phyloP scores from a whole-genome alignment of 2,888 invertebrate genomes.

The Hydroisotoma schaefferi region DNA sequence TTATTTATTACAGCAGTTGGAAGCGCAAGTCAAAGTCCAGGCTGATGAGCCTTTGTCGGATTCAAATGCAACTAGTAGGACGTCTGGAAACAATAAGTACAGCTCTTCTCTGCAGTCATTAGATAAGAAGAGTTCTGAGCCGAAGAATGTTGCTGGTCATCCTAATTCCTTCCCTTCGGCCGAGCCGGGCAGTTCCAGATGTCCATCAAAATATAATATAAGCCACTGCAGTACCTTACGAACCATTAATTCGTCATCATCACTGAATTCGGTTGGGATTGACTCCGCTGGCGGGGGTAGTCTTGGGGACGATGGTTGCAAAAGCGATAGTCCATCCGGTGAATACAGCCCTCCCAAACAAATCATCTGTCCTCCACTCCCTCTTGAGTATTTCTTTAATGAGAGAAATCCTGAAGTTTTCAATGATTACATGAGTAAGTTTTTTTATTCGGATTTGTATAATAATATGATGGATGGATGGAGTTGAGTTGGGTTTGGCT shows the following conservation, averaged over 20 bases:
- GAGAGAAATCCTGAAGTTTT: neutral
- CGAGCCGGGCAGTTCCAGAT: neutral
- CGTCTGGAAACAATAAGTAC: neutral
- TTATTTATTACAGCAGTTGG: conserved; percentile 18
- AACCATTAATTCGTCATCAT: conserved; percentile 3
- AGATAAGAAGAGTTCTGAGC: neutral
- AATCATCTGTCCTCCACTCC: neutral
- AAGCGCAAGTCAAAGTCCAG: conserved; percentile 28
- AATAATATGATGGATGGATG: too few relatives aligned
- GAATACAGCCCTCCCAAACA: neutral
- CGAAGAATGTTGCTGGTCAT: too few relatives aligned
- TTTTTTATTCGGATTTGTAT: too few relatives aligned
- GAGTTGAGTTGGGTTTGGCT: too few relatives aligned
- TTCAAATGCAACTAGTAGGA: too few relatives aligned
- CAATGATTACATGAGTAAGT: neutral
- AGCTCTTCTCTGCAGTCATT: conserved; percentile 11
- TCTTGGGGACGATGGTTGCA: neutral
- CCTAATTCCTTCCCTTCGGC: neutral
- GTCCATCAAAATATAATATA: neutral
- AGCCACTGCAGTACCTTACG: conserved; percentile 6
- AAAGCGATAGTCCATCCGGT: too few relatives aligned
- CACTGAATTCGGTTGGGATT: conserved; percentile 2
- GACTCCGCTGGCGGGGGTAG: neutral
- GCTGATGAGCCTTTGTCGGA: conserved; percentile 8
- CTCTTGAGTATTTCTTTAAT: conserved; percentile 8